Conservation (phyloP, 2,797 vertebrate genomes). For the Bradypus variegatus region DNA sequence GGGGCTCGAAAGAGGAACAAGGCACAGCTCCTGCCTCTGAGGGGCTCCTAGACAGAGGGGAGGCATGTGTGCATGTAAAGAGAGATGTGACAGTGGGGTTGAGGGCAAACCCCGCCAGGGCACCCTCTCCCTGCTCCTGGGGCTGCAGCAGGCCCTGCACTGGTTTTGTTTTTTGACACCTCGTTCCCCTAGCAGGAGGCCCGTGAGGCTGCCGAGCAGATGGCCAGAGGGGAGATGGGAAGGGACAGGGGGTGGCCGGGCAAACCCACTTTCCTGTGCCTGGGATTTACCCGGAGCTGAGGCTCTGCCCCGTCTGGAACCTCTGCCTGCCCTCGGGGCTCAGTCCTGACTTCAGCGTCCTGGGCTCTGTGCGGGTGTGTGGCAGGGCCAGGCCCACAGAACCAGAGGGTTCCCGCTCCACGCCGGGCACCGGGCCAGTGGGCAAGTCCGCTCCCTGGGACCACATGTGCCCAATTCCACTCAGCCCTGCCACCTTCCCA, state of each 20-base stretch:
- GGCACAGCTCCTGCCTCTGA: not conserved
- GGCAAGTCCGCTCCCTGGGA: not conserved
- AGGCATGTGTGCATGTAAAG: not conserved
- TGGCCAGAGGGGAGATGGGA: not conserved
- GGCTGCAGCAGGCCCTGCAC: too few species aligned
- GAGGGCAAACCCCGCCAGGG: too few species aligned
- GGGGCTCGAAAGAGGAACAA: not conserved
- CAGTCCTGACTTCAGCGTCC: not conserved
- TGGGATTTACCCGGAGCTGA: not conserved
- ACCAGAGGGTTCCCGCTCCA: not conserved
- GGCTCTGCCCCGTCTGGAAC: not conserved
- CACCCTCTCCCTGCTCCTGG: too few species aligned
- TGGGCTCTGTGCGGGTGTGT: not conserved
- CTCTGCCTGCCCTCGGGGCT: not conserved
- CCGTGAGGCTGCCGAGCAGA: not conserved
- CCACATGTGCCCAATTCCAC: too few species aligned
- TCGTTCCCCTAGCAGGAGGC: too few species aligned
- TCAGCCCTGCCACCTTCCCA: not conserved
- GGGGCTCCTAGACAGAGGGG: not conserved
- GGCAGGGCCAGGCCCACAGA: too few species aligned
- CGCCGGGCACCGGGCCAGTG: fast-evolving
- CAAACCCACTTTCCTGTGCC: not conserved
- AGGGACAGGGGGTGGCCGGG: not conserved
- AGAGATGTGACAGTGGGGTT: not conserved
- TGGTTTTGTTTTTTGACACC: too few species aligned